Evolutionary conservation across 2,888 invertebrate genomes (phyloP).

Genomic region (Ceramica pisi): DNA sequence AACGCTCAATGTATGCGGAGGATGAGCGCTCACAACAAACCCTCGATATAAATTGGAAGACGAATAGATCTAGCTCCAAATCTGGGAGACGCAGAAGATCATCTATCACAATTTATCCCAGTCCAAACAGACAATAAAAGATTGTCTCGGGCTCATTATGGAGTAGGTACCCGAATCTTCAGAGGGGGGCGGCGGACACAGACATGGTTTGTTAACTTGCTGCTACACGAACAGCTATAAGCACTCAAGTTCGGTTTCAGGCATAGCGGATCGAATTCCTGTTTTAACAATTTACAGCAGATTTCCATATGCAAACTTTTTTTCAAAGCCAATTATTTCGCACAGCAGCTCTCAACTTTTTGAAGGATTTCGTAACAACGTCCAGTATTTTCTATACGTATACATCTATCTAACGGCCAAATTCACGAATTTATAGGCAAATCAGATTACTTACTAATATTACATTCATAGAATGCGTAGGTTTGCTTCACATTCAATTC

Average conservation of each 20-base stretch:
- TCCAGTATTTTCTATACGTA: background rate
- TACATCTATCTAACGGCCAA: background rate
- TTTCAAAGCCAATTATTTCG: slow-evolving; percentile 29
- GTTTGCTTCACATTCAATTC: slow-evolving; percentile 26
- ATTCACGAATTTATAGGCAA: slow-evolving; percentile 5
- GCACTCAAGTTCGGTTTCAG: slow-evolving; percentile 1
- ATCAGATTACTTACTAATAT: slow-evolving; percentile 22
- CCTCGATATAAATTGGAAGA: slow-evolving; percentile 78
- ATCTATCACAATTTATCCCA: slow-evolving; percentile 88
- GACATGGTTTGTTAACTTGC: slow-evolving; percentile 80
- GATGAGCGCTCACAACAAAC: slow-evolving; percentile 69
- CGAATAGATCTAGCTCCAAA: slow-evolving; percentile 79
- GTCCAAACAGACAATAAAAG: slow-evolving; percentile 86
- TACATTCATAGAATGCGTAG: slow-evolving; percentile 4
- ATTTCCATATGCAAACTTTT: slow-evolving; percentile 21
- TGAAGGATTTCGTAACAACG: slow-evolving; percentile 23
- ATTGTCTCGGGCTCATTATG: slow-evolving; percentile 84
- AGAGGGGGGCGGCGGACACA: slow-evolving; percentile 60
- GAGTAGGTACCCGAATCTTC: slow-evolving; percentile 73
- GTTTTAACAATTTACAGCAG: slow-evolving; percentile 15
- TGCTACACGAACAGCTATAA: slow-evolving; percentile 65
- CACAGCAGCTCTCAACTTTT: slow-evolving; percentile 4
- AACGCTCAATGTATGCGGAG: slow-evolving; percentile 72
- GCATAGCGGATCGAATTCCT: slow-evolving; percentile 10
- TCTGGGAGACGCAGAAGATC: slow-evolving; percentile 80